Evolutionary conservation across 1,140 invertebrate genomes (phyloP).

Genomic region (Pemphigus obesinymphae): DNA sequence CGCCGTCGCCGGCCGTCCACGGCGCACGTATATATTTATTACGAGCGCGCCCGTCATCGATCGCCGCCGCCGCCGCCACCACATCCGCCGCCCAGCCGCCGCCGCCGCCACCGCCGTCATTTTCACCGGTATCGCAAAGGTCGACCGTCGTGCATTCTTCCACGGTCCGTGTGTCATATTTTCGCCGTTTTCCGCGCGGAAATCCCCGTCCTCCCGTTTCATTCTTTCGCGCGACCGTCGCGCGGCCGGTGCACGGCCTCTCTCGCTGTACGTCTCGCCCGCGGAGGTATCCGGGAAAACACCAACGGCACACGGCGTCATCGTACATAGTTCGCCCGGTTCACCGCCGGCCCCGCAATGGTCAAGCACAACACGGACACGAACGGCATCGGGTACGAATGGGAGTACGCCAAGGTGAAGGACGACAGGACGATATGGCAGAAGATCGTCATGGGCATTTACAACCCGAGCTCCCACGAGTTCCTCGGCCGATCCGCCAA

Average conservation of each 20-base stretch:
- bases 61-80: background rate
- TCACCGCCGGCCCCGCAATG: background rate
- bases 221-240: background rate
- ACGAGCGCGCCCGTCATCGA: background rate
- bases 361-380: slow-evolving; percentile 37
- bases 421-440: slow-evolving; percentile 44
- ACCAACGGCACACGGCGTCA: background rate
- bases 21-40: background rate
- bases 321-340: background rate
- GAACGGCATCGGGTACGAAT: slow-evolving; percentile 45
- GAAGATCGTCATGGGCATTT: slow-evolving; percentile 51
- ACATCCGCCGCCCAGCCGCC: background rate
- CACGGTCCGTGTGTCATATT: no score
- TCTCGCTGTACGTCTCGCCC: background rate
- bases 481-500: slow-evolving; percentile 53
- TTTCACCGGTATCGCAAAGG: background rate
- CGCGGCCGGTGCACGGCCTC: background rate
- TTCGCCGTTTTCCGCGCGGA: no score
- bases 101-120: background rate
- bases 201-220: background rate
- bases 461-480: slow-evolving; percentile 52
- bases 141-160: background rate
- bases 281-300: background rate
- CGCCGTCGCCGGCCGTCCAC: background rate
- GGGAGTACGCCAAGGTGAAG: slow-evolving; percentile 44